Evolutionary conservation across 2,797 vertebrate species (phyloP), one percentile per base, ranked within the genome.

Genomic region (Crypturellus tataupa): DNA sequence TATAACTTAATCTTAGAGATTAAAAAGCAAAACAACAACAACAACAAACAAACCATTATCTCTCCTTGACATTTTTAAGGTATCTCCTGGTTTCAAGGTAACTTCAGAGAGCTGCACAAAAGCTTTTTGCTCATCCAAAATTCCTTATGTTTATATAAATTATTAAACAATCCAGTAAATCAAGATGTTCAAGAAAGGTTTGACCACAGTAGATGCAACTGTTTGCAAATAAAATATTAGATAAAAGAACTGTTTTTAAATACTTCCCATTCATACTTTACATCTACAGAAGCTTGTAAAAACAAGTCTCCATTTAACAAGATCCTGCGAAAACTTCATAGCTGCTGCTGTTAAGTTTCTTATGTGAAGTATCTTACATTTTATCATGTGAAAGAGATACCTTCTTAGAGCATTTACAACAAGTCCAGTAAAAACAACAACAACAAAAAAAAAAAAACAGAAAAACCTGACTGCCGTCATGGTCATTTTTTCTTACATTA

Each of bases 191-290:
- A 42, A 37, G 15, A 78, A 73, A 5, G 2, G 2, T 71, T 76
- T 58, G 64, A 60, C 12, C 2, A 46, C 3, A 59, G 11, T 21
- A 60, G 6, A 47, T 1, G 2, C 15, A 75, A 70, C 23, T 37
- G 67, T 33, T 80, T 72, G 6, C 25, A 85, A 90, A n/a, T 44
- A 73, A 39, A 60, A 81, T 12, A 64, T 69, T 65, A 40, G 56
- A 33, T 25, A 49, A 49, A 6, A 33, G 3, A 25, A 42, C 1
- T 37, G 8, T 40, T 60, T 73, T 35, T 78, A 85, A 80, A 78
- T 33, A 4, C 27, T 56, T 67, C 12, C 21, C 51, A 37, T 71
- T 75, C 4, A 33, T 37, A 29, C 3, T 12, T 2, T 70, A 60
- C 40, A 31, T 20, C 5, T 70, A 71, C 1, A 71, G 23, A 82